These are phyloP conservation scores for Sitta carolinensis DNA, from an alignment of 2,797 vertebrate species.

Conservation along the genomic window DNA sequence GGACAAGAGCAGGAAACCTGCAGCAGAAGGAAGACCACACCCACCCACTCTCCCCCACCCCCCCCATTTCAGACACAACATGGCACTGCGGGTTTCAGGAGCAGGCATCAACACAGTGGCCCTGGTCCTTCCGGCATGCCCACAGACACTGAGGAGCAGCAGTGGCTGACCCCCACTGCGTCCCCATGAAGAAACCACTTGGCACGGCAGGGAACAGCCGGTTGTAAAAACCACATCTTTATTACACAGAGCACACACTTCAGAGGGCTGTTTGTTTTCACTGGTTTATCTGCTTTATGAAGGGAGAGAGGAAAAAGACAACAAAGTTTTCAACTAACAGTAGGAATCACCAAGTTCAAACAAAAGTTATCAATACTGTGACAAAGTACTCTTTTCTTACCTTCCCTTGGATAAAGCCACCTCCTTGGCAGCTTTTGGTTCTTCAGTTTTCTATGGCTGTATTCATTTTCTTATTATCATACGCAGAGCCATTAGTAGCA, in stretches of 20 bases:
- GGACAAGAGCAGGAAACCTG: background rate
- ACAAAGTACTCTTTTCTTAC: background rate
- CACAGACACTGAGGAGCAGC: rapidly evolving
- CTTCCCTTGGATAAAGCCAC: background rate
- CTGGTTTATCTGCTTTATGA: background rate
- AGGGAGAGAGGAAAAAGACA: background rate
- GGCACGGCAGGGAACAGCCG: background rate
- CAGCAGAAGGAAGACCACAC: background rate
- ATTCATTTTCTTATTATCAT: background rate
- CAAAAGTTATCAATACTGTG: background rate
- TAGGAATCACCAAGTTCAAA: background rate
- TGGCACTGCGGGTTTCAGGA: background rate
- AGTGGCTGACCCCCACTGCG: background rate
- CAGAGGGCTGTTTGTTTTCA: background rate
- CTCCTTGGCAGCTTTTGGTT: background rate
- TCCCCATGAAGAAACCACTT: rapidly evolving
- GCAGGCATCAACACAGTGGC: background rate
- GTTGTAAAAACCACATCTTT: background rate
- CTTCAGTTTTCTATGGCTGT: background rate
- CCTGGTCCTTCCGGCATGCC: background rate
- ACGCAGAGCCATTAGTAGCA: background rate
- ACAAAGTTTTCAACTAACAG: background rate
- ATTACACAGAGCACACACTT: background rate
- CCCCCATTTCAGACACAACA: background rate
- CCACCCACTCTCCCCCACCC: too few species aligned